Evolutionary conservation across 1,140 invertebrate species (phyloP).

Genomic region (Macrobrachium rosenbergii): DNA sequence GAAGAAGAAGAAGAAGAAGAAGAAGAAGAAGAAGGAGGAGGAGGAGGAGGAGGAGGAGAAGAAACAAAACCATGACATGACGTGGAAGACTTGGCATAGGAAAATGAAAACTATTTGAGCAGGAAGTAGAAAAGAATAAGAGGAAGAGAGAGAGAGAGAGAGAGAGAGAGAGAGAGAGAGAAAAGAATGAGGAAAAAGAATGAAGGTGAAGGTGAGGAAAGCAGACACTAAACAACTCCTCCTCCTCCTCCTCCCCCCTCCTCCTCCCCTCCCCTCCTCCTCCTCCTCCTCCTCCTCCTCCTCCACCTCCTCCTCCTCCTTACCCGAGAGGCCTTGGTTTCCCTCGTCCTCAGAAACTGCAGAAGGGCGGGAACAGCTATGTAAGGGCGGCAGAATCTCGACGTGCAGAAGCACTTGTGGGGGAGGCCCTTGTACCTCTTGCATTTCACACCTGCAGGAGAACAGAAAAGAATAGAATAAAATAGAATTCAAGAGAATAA

Average conservation of each 20-base stretch:
- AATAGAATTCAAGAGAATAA: neutral
- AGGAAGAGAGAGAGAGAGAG: too few relatives aligned
- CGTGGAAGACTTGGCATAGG: too few relatives aligned
- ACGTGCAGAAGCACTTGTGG: slow-evolving; percentile 59
- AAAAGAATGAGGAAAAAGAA: too few relatives aligned
- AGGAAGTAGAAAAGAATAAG: too few relatives aligned
- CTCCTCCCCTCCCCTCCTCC: neutral
- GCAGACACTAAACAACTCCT: too few relatives aligned
- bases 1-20: too few relatives aligned
- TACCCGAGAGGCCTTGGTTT: slow-evolving; percentile 41
- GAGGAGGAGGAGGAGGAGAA: too few relatives aligned
- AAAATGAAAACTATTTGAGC: too few relatives aligned
- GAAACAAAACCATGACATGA: too few relatives aligned
- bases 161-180: too few relatives aligned
- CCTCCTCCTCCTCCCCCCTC: neutral
- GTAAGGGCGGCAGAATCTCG: slow-evolving; percentile 57
- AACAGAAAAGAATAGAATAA: neutral
- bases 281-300: neutral
- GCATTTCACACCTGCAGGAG: slow-evolving; percentile 59
- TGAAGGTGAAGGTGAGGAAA: too few relatives aligned
- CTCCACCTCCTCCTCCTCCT: neutral
- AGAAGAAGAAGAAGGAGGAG: too few relatives aligned
- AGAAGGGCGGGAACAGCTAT: slow-evolving; percentile 57
- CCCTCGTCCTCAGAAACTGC: slow-evolving; percentile 30
- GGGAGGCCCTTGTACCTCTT: slow-evolving; percentile 42